phyloP scores from a whole-genome alignment of 2,888 invertebrate genomes.

The Dinocampus coccinellae region DNA sequence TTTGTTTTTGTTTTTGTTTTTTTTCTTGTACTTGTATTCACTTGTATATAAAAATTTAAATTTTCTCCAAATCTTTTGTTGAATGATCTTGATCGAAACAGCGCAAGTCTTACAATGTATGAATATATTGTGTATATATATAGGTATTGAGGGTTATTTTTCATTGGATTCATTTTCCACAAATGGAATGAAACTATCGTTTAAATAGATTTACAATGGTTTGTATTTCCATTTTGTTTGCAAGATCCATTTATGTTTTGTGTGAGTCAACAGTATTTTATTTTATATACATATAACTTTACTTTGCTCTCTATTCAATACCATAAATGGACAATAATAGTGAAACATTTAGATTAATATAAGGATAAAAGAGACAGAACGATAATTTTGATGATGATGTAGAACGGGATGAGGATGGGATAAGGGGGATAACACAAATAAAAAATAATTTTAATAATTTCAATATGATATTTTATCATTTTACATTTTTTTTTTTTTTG shows the following conservation, averaged over 20 bases:
- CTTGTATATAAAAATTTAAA: too few species aligned
- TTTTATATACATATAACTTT: not conserved
- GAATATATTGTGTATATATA: not conserved
- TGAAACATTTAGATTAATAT: too few species aligned
- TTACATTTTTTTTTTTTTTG: not conserved
- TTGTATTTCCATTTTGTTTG: constrained; percentile 20
- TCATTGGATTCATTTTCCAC: not conserved
- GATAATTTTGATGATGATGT: too few species aligned
- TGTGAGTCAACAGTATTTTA: constrained; percentile 27
- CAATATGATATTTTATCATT: too few species aligned
- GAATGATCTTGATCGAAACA: not conserved
- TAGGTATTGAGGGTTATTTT: too few species aligned
- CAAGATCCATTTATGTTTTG: constrained; percentile 26
- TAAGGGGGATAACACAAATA: too few species aligned
- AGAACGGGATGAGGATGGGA: too few species aligned
- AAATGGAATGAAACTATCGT: constrained; percentile 24
- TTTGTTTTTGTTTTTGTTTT: too few species aligned
- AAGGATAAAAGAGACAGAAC: too few species aligned
- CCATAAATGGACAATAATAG: constrained; percentile 6
- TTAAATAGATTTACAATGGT: constrained; percentile 24
- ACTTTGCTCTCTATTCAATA: not conserved
- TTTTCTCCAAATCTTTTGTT: not conserved
- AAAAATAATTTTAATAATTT: too few species aligned
- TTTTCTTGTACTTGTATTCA: too few species aligned
- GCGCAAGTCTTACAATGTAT: constrained; percentile 19